Conservation (phyloP, 2,797 vertebrate genomes). For the Rhinichthys osculus region DNA sequence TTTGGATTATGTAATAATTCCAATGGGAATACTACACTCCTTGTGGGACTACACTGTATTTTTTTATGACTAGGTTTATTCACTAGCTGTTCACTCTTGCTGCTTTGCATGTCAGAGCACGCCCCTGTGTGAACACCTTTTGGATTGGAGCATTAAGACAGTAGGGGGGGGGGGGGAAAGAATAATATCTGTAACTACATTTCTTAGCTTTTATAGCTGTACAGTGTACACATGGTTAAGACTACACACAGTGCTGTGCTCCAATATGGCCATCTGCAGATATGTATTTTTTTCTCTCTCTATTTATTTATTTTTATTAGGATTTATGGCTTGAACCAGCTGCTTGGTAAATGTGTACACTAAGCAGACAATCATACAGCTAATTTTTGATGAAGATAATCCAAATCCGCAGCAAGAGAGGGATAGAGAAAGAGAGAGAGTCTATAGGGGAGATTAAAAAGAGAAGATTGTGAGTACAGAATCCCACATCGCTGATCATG, state of each 20-base stretch:
- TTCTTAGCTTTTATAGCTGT: background rate
- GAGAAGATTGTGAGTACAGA: conserved; percentile 61
- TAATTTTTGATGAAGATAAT: conserved; percentile 47
- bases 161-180: no score
- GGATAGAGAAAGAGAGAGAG: conserved; percentile 1
- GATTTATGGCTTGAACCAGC: conserved; percentile 34
- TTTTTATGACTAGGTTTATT: background rate
- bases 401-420: conserved; percentile 27
- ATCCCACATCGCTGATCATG: conserved; percentile 65
- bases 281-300: conserved; percentile 9
- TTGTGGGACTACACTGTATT: background rate
- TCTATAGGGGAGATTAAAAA: conserved; percentile 36
- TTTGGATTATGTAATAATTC: background rate
- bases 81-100: background rate
- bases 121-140: background rate
- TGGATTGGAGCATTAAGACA: background rate
- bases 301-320: conserved; percentile 40
- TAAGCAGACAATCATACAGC: conserved; percentile 46
- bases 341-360: conserved; percentile 34
- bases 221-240: background rate
- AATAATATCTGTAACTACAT: background rate
- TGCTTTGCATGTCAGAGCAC: background rate
- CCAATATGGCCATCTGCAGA: conserved; percentile 25
- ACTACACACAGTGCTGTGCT: conserved; percentile 14
- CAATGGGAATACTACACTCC: background rate